Evolutionary conservation across 2,888 invertebrate genomes (phyloP).

Genomic region (Mesorhabditis spiculigera): DNA sequence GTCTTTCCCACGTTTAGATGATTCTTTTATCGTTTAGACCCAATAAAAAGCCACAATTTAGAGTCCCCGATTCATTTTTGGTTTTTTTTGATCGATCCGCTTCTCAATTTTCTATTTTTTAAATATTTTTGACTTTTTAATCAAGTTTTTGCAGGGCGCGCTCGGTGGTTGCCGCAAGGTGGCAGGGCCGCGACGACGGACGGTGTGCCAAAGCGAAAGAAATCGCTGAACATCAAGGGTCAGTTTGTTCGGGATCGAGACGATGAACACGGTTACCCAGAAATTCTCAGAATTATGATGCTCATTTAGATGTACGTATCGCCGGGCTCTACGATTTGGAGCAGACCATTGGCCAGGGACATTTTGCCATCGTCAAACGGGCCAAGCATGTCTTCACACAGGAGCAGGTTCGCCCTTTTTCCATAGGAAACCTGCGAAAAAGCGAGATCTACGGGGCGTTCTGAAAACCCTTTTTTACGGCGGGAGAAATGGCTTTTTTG

Average conservation of each 20-base stretch:
- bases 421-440: background rate
- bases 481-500: too few species aligned
- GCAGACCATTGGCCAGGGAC: slow-evolving; percentile 93
- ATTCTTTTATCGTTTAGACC: too few species aligned
- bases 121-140: too few species aligned
- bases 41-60: too few species aligned
- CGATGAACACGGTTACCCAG: background rate
- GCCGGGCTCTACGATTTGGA: slow-evolving; percentile 89
- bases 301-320: slow-evolving; percentile 28
- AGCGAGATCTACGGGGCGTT: too few species aligned
- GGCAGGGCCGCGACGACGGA: background rate
- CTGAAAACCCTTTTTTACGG: too few species aligned
- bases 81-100: too few species aligned
- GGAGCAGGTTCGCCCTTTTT: slow-evolving; percentile 77
- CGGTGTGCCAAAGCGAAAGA: background rate
- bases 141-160: too few species aligned
- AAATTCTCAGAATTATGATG: background rate
- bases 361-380: slow-evolving; percentile 95
- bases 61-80: too few species aligned
- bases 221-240: slow-evolving; percentile 1
- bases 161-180: background rate
- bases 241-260: background rate
- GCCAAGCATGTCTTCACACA: slow-evolving; percentile 98
- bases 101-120: too few species aligned
- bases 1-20: too few species aligned